phyloP scores from a whole-genome alignment of 1,140 invertebrate species.

The Drosophila lowei region DNA sequence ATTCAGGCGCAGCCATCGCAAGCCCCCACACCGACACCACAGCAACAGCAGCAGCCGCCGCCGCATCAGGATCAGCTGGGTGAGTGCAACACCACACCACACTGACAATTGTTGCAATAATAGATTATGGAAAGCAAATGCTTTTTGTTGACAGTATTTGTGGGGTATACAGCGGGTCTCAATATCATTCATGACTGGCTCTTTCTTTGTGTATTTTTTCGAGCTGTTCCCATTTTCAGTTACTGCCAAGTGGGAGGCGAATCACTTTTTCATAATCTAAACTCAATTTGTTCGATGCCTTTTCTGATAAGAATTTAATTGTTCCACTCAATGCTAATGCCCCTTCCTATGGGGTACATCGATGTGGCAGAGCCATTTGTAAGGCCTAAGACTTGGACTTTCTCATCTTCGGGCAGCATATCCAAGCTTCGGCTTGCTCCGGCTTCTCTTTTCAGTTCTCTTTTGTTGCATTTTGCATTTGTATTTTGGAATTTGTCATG shows the following conservation, averaged over 20 bases:
- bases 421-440: slow-evolving; percentile 9
- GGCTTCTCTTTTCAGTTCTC: background rate
- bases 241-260: background rate
- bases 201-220: no score
- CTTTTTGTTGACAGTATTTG: no score
- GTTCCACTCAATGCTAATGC: background rate
- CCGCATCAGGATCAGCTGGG: slow-evolving; percentile 36
- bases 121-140: background rate
- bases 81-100: slow-evolving; percentile 23
- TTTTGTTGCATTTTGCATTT: slow-evolving; percentile 18
- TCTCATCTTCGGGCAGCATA: slow-evolving; percentile 3
- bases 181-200: no score
- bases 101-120: background rate
- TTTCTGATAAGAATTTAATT: slow-evolving; percentile 7
- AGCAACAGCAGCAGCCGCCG: slow-evolving; percentile 15
- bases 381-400: background rate
- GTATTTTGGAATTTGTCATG: slow-evolving; percentile 39
- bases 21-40: slow-evolving; percentile 20
- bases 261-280: background rate
- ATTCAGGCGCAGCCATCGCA: slow-evolving; percentile 18
- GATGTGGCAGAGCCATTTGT: background rate
- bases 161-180: no score
- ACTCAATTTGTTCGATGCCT: slow-evolving; percentile 4
- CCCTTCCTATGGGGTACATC: background rate
- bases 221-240: background rate